Evolutionary conservation across 2,797 vertebrate species (phyloP).

Genomic region (Fratercula arctica): DNA sequence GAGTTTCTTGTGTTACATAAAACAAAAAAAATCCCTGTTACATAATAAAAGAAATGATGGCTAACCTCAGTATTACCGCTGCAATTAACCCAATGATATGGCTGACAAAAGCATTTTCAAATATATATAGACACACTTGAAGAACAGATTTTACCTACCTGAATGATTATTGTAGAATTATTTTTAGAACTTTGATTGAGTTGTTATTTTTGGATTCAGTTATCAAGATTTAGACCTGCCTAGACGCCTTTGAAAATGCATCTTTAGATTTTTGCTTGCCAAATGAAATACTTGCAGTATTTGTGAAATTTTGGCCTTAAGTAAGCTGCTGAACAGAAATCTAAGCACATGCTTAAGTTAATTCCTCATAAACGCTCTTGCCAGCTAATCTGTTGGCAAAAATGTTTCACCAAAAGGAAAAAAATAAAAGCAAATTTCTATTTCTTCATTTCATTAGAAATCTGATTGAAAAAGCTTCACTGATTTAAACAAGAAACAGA

Average conservation of each 20-base stretch:
- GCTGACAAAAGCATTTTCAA: not conserved
- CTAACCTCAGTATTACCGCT: not conserved
- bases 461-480: slow-evolving; percentile 1
- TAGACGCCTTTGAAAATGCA: not conserved
- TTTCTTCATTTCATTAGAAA: slow-evolving; percentile 24
- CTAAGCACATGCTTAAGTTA: not conserved
- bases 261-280: not conserved
- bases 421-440: slow-evolving; percentile 14
- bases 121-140: not conserved
- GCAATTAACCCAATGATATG: not conserved
- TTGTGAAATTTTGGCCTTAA: slow-evolving; percentile 3
- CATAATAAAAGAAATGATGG: not conserved
- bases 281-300: slow-evolving; percentile 13
- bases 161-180: not conserved
- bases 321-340: not conserved
- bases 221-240: not conserved
- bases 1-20: not conserved
- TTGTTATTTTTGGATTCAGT: not conserved
- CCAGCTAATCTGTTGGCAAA: not conserved
- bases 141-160: not conserved
- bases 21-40: not conserved
- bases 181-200: not conserved
- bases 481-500: slow-evolving; percentile 29
- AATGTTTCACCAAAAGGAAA: not conserved
- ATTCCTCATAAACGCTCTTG: not conserved